phyloP scores from a whole-genome alignment of 2,888 invertebrate species.

The Stramonita haemastoma region DNA sequence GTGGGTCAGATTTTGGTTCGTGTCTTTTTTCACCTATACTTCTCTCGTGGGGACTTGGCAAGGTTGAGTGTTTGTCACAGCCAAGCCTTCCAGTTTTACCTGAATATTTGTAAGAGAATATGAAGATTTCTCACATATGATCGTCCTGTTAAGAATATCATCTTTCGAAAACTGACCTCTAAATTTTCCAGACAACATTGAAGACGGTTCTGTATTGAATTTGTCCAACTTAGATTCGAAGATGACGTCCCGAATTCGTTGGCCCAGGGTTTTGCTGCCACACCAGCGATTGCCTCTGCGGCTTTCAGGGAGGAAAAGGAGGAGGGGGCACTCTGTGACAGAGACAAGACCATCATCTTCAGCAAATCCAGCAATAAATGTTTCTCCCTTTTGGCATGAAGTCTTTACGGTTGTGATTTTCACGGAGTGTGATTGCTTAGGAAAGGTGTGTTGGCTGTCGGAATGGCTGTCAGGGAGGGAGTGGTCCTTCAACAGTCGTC shows the following conservation, averaged over 20 bases:
- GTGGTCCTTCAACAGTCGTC: not conserved
- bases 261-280: conserved; percentile 23
- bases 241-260: conserved; percentile 38
- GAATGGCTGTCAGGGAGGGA: not conserved
- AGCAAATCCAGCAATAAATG: not conserved
- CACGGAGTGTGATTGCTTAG: not conserved
- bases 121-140: not conserved
- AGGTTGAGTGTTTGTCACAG: not conserved
- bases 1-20: not conserved
- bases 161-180: not conserved
- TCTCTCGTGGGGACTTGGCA: not conserved
- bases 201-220: conserved; percentile 13
- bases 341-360: not conserved
- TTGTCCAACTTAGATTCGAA: conserved; percentile 22
- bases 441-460: not conserved
- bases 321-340: conserved; percentile 4
- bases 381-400: not conserved
- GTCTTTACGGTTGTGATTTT: not conserved
- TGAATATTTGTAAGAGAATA: not conserved
- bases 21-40: not conserved
- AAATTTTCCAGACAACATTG: not conserved
- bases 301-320: not conserved
- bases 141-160: not conserved
- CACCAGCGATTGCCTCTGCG: not conserved
- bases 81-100: not conserved